Percentiles rank a stretch among this genome's conserved stretches.
These are phyloP conservation scores for Coilia nasus DNA, from an alignment of 2,797 vertebrate genomes.

Conservation along the genomic window DNA sequence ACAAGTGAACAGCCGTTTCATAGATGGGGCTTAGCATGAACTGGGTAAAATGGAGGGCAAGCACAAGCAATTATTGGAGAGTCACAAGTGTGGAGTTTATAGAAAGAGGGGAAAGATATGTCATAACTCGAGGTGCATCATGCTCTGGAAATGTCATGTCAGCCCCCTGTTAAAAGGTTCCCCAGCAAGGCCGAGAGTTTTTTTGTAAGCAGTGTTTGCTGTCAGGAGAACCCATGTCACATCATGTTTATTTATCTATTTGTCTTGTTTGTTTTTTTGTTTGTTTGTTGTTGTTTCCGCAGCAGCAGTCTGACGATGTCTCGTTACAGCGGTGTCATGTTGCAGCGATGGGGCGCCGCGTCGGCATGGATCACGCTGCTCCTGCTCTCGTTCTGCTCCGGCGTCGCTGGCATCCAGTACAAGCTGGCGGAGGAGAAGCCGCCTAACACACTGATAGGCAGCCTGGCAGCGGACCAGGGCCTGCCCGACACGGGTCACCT, in stretches of 20 bases:
- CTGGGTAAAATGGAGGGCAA: constrained; percentile 39
- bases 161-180: constrained; percentile 44
- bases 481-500: constrained; percentile 91
- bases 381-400: constrained; percentile 52
- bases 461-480: constrained; percentile 89
- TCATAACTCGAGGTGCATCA: constrained; percentile 50
- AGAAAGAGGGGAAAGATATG: constrained; percentile 38
- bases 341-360: constrained; percentile 52
- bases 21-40: constrained; percentile 35
- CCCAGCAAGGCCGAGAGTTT: constrained; percentile 17
- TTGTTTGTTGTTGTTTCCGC: constrained; percentile 46
- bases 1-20: constrained; percentile 34
- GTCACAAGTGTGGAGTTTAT: constrained; percentile 39
- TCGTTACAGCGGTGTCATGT: constrained; percentile 62
- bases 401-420: constrained; percentile 74
- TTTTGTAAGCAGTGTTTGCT: neutral
- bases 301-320: constrained; percentile 59
- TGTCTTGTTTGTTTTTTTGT: constrained; percentile 42
- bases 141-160: constrained; percentile 26
- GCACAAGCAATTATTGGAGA: constrained; percentile 50
- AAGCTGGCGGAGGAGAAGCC: constrained; percentile 92
- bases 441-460: constrained; percentile 91
- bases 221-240: constrained; percentile 1
- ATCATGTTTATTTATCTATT: constrained; percentile 7
- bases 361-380: constrained; percentile 55